Conservation (phyloP, 2,888 invertebrate genomes). For the Heliconius hortense region DNA sequence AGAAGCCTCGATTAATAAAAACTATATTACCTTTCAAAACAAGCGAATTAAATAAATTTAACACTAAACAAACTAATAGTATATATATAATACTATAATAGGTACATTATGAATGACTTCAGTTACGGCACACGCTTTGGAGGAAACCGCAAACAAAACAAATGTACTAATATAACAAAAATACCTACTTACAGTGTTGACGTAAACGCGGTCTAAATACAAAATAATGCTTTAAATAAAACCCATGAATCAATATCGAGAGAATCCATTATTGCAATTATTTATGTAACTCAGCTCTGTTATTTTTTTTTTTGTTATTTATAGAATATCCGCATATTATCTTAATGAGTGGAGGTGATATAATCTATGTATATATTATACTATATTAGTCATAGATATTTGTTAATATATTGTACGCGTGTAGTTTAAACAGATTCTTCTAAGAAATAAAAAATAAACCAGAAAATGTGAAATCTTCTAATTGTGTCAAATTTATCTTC, state of each 20-base stretch:
- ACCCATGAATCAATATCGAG: slow-evolving; percentile 37
- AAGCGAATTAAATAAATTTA: not conserved
- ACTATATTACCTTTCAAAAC: not conserved
- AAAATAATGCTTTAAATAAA: slow-evolving; percentile 39
- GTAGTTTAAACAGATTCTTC: too few species aligned
- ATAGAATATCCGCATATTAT: slow-evolving; percentile 30
- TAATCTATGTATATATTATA: not conserved
- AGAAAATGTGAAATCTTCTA: not conserved
- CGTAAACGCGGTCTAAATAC: slow-evolving; percentile 30
- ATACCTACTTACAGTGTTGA: slow-evolving; percentile 24
- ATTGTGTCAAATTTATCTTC: not conserved
- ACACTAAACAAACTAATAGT: not conserved
- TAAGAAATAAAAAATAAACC: not conserved
- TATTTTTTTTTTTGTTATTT: slow-evolving; percentile 21
- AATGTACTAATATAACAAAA: slow-evolving; percentile 11
- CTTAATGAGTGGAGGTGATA: not conserved
- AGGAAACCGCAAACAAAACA: slow-evolving; percentile 40
- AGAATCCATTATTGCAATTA: slow-evolving; percentile 31
- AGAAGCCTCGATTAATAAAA: too few species aligned
- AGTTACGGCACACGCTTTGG: slow-evolving; percentile 27
- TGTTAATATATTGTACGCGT: not conserved
- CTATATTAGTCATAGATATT: not conserved
- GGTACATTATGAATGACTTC: slow-evolving; percentile 37
- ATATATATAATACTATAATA: not conserved
- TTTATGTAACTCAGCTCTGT: slow-evolving; percentile 17